Conservation (phyloP, 2,113 vertebrate species). For the Scomber colias region DNA sequence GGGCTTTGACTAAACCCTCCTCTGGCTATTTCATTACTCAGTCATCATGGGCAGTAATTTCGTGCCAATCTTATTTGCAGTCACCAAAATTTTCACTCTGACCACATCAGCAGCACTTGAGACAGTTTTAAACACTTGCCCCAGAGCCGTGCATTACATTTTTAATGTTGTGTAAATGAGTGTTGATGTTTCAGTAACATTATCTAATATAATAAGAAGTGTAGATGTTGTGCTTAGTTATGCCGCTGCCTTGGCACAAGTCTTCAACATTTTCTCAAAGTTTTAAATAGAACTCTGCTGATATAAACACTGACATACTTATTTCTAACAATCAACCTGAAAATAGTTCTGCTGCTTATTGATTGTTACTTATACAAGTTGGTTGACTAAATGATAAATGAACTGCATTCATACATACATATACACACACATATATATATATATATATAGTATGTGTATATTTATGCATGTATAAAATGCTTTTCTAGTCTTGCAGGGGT, state of each 20-base stretch:
- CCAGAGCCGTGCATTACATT: background rate
- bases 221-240: background rate
- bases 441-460: too few relatives aligned
- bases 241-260: background rate
- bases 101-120: background rate
- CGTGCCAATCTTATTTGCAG: background rate
- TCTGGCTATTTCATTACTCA: conserved; percentile 18
- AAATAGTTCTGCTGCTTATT: too few relatives aligned
- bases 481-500: too few relatives aligned
- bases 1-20: conserved; percentile 4
- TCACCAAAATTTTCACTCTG: conserved; percentile 16
- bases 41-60: background rate
- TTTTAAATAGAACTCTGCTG: background rate
- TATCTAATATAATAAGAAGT: background rate
- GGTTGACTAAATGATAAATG: too few relatives aligned
- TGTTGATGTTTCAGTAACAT: background rate
- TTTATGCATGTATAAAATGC: too few relatives aligned
- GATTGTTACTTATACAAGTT: too few relatives aligned
- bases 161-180: background rate
- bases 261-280: background rate
- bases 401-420: too few relatives aligned
- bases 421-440: too few relatives aligned
- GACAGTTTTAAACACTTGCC: background rate
- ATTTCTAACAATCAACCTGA: too few relatives aligned
- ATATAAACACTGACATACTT: background rate